These are phyloP conservation scores for Acheta domesticus DNA, from an alignment of 2,888 invertebrate genomes.

Conservation along the genomic window DNA sequence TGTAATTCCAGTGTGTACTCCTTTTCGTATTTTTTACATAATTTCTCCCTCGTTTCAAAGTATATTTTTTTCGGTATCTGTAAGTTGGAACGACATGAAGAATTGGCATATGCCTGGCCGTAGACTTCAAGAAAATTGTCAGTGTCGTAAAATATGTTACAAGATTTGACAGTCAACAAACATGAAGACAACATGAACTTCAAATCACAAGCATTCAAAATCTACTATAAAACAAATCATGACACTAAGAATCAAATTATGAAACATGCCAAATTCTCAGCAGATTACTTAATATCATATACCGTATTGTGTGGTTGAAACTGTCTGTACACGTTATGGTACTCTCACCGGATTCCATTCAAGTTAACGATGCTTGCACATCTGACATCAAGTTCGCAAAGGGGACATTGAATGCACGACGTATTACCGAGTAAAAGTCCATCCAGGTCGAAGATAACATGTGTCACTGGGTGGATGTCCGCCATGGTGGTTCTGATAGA, in stretches of 20 bases:
- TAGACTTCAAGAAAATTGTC: no score
- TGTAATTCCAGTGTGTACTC: slow-evolving; percentile 75
- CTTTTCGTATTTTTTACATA: slow-evolving; percentile 70
- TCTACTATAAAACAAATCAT: no score
- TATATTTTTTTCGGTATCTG: slow-evolving; percentile 83
- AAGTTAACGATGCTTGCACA: background rate
- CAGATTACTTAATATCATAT: no score
- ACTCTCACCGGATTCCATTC: no score
- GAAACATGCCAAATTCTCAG: no score
- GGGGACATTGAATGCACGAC: background rate
- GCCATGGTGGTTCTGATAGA: background rate
- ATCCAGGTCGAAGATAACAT: slow-evolving; percentile 73
- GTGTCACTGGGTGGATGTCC: slow-evolving; percentile 53
- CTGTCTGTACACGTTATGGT: no score
- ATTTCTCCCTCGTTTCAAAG: slow-evolving; percentile 65
- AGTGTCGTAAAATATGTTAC: no score
- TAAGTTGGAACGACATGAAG: slow-evolving; percentile 40
- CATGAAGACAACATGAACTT: background rate
- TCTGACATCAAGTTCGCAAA: background rate
- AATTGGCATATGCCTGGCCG: no score
- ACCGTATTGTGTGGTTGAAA: no score
- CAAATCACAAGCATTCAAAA: no score
- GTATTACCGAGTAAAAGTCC: slow-evolving; percentile 60
- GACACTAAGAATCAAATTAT: no score
- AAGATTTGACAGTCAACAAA: no score